Evolutionary conservation across 2,797 vertebrate species (phyloP), one percentile per base, ranked within the genome.

Genomic region (Staurois parvus): DNA sequence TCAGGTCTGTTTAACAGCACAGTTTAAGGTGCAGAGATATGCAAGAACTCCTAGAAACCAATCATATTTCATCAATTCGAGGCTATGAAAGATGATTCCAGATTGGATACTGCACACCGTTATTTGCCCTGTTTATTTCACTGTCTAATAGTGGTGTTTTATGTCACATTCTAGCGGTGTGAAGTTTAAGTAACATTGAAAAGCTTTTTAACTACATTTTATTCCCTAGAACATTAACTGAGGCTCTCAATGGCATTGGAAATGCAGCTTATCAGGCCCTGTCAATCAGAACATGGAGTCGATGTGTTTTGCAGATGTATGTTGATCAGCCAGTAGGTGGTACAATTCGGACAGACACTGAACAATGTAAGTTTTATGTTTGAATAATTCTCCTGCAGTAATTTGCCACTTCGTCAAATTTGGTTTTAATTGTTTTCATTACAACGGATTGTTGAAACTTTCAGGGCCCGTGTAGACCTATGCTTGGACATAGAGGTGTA

Each of bases 281-380:
- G 88, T 96, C 95, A 12, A 89, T 99, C 32, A 95, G 96, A 78
- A 94, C 97, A 40, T 99, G 98, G 98, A 93, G 98, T 89, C 95
- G 98, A 82, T 99, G 98, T 88, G 77, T 98, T 91, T 92, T 99
- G 62, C 98, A 99, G 94, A 98, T 97, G 92, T 95, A 97, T 90
- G 87, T 97, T 75, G 94, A 96, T 92, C 96, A 92, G 88, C 95
- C 93, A 85, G 86, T 90, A 48, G 95, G 95, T 19, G 90, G 89
- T 3, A 93, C 94, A 68, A 92, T 93, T 90, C 93, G 91, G 86
- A 84, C 85, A 89, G 92, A 92, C 88, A 85, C 88, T 85, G 94
- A 92, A 72, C 85, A 89, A 83, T 85, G 81, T 90, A 86, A 64
- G 13, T 80, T 15, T 8, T 28, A 17, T 70, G 48, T 59, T 48